Evolutionary conservation across 1,140 invertebrate species (phyloP), one percentile per base, ranked within the genome.

Genomic region (Myzus persicae): DNA sequence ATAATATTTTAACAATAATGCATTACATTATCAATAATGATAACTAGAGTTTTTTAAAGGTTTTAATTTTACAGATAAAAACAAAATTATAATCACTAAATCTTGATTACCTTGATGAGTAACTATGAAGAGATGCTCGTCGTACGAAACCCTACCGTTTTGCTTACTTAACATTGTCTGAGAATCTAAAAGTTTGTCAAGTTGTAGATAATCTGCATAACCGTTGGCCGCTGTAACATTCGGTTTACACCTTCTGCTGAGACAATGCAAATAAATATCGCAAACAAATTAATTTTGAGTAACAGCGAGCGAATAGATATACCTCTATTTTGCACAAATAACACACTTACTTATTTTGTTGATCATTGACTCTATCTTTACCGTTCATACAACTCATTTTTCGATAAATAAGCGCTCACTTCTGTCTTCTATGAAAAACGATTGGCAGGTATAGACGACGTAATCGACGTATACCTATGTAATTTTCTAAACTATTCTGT

Each of bases 101-200:
- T n/a, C 14, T 76, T 76, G 1, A 76, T 90, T 96, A 99, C 98
- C 98, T 98, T 99, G 99, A 96, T 99, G 99, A 46, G 98, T 99
- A 22, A 99, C 96, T 88, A 99, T 99, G 95, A 99, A 99, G 6
- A 99, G 96, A 96, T 99, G 99, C 95, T 99, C 99, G 95, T 99
- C 99, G 94, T 99, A 99, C 0, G 95, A 93, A 22, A 93, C 94
- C 93, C 96, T 96, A 81, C 96, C 96, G 31, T 96, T 96, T 94
- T 97, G 96, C 46, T 96, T 96, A 94, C 98, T 99, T 7, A 98
- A 95, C 95, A 99, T 96, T 88, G 96, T 96, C 95, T 99, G 99
- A 20, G 98, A 97, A 31, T 96, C 96, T 26, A 99, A 96, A 36
- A 99, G 95, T 95, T 98, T 98, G 94, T 99, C 98, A 94, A 99